Evolutionary conservation across 2,888 invertebrate genomes (phyloP).

Genomic region (Sinopyrophorus schimmeli): DNA sequence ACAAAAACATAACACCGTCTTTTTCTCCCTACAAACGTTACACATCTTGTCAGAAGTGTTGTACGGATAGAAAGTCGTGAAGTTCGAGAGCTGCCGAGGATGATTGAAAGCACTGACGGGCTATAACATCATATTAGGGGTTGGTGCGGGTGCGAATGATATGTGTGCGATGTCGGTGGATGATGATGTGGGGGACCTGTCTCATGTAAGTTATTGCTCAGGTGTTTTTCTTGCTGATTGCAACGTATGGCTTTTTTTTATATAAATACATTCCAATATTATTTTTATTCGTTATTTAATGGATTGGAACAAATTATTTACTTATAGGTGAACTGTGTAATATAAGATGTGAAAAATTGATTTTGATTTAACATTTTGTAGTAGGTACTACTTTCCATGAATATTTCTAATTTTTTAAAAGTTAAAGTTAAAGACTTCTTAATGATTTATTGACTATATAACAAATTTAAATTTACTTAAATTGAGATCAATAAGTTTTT

Average conservation of each 20-base stretch:
- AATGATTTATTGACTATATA: no score
- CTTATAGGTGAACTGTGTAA: no score
- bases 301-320: no score
- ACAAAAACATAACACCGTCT: constrained; percentile 1
- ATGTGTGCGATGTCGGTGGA: constrained; percentile 50
- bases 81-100: constrained; percentile 37
- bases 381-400: no score
- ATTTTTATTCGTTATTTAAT: no score
- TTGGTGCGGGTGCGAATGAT: constrained; percentile 51
- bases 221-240: constrained; percentile 31
- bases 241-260: constrained; percentile 30
- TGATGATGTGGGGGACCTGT: constrained; percentile 48
- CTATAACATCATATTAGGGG: constrained; percentile 56
- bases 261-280: no score
- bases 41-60: neutral
- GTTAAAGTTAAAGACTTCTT: no score
- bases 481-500: no score
- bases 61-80: constrained; percentile 6
- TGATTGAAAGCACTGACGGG: constrained; percentile 55
- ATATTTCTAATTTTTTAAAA: no score
- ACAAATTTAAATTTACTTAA: no score
- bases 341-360: no score
- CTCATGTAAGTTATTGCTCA: constrained; percentile 37
- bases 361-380: no score
- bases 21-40: neutral